Base-by-base conservation (phyloP, 2,888 invertebrate species). In the Drosophila lutescens region DNA sequence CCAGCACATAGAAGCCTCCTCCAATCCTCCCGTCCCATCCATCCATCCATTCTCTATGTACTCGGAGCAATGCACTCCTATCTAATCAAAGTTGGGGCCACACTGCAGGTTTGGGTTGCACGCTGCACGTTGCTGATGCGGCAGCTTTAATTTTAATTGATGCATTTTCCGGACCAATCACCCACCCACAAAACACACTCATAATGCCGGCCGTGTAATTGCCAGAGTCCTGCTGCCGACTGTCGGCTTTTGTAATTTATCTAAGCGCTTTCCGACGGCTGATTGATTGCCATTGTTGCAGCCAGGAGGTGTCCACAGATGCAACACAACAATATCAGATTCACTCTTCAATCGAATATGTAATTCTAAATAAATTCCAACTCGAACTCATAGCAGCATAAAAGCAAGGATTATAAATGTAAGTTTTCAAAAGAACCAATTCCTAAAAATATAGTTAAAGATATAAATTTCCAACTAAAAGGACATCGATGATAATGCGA, bases 101-200 rank as follows among this genome's bases (percentile, higher is more conserved):
- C 38, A 44, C 43, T 58, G 68, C 68, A 44, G 71, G 56, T 43
- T 66, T 41, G 65, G 65, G 66, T 51, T 46, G 43, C 23, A 50
- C 30, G 17, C 13, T 43, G 38, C 62, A 36, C 32, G 47, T 30
- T 51, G 46, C 43, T 63, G 63, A 53, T 71, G 71, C 66, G 70
- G 71, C 76, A 57, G 77, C 79, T 81, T 86, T 79, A 86, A 86
- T 72, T 79, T 78, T 74, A 77, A 77, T 85, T 80, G 66, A 76
- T 77, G 72, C 79, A 67, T 80, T 76, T 74, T 77, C 71, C 77
- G 72, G 66, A 59, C 68, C 49, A 50, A 12, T 44, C 53, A 17
- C 70, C 50, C 43, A 47, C 15, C 43, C 17, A 40, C 15, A 36
- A 38, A 26, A 34, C 43, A 55, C 36, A 54, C 50, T 44, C 38